Evolutionary conservation across 2,113 vertebrate genomes (phyloP).

Genomic region (Burhinus bistriatus): DNA sequence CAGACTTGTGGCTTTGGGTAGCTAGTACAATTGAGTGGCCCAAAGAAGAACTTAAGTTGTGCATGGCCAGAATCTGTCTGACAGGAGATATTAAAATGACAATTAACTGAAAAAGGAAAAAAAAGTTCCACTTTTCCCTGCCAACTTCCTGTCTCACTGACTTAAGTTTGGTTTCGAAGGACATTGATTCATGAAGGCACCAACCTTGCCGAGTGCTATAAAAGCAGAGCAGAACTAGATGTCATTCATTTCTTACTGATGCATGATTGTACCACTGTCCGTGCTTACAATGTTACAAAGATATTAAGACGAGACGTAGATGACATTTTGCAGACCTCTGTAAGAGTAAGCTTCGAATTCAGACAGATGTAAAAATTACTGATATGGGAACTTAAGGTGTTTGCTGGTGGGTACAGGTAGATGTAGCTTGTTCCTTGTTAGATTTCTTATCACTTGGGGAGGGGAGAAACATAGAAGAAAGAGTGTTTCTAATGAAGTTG

Average conservation of each 20-base stretch:
- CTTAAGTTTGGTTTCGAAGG: not conserved
- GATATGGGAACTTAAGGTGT: rapidly evolving
- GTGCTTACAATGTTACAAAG: not conserved
- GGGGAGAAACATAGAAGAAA: not conserved
- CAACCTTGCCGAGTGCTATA: not conserved
- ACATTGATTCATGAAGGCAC: not conserved
- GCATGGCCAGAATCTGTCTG: not conserved
- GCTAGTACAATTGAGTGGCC: not conserved
- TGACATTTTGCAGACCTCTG: not conserved
- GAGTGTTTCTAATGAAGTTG: not conserved
- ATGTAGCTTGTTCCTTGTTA: not conserved
- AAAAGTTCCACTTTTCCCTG: not conserved
- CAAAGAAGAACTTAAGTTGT: not conserved
- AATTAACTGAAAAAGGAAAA: not conserved
- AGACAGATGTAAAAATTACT: not conserved
- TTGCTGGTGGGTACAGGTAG: not conserved
- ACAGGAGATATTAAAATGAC: not conserved
- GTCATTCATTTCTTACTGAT: not conserved
- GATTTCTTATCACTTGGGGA: not conserved
- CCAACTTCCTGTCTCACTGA: not conserved
- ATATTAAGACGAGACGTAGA: not conserved
- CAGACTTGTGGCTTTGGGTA: not conserved
- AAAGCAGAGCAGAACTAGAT: not conserved
- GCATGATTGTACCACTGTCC: not conserved
- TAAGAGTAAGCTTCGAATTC: not conserved